Conservation (phyloP, 1,140 invertebrate species). For the Pectinophora gossypiella region DNA sequence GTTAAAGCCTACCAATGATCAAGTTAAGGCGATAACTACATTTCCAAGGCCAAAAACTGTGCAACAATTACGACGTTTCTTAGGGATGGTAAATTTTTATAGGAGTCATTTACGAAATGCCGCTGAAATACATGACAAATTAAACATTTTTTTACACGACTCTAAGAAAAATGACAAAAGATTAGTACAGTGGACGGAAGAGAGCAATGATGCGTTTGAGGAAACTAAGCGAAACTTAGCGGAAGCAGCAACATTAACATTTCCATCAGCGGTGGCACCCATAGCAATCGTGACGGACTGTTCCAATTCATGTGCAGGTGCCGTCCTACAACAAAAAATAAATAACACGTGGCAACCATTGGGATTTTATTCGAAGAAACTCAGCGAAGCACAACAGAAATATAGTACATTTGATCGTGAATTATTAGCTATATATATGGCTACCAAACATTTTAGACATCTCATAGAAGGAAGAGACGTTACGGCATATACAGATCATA, state of each 20-base stretch:
- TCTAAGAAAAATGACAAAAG: not conserved
- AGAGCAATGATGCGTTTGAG: not conserved
- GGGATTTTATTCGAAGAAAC: slow-evolving; percentile 46
- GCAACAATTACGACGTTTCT: slow-evolving; percentile 39
- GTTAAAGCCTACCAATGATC: not conserved
- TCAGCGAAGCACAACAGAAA: slow-evolving; percentile 26
- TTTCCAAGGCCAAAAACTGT: slow-evolving; percentile 27
- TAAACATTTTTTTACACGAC: not conserved
- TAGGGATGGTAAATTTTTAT: slow-evolving; percentile 59
- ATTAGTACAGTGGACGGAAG: not conserved
- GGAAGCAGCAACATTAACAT: not conserved
- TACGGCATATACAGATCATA: slow-evolving; percentile 51
- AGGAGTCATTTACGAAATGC: slow-evolving; percentile 23
- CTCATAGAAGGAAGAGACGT: slow-evolving; percentile 34
- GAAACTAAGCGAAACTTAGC: not conserved
- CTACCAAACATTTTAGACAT: slow-evolving; percentile 47
- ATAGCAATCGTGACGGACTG: slow-evolving; percentile 25
- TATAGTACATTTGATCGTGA: slow-evolving; percentile 38
- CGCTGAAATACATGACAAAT: slow-evolving; percentile 11
- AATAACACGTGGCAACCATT: slow-evolving; percentile 26
- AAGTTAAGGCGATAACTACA: not conserved
- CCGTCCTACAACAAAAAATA: slow-evolving; percentile 35
- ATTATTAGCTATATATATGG: slow-evolving; percentile 56
- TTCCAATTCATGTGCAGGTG: slow-evolving; percentile 41
- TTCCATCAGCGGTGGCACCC: not conserved